Evolutionary conservation across 1,140 invertebrate species (phyloP).

Genomic region (Drosophila auraria): DNA sequence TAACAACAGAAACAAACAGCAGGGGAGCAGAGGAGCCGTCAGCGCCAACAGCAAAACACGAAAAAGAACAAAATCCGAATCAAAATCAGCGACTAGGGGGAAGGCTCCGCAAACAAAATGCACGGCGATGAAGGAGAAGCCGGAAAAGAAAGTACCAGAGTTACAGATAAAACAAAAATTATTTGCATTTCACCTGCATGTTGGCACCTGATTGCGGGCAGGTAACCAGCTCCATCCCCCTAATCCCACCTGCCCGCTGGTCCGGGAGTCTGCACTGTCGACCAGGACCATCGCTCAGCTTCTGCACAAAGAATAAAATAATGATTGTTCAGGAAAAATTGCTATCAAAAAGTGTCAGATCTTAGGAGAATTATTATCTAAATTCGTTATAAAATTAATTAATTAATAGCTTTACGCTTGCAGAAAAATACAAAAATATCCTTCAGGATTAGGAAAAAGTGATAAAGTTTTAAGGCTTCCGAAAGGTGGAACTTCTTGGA

Average conservation of each 20-base stretch:
- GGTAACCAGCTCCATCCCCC: constrained; percentile 6
- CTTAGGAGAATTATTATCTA: no score
- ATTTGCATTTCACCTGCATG: constrained; percentile 82
- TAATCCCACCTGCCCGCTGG: not conserved
- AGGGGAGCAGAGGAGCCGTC: constrained; percentile 15
- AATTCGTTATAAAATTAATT: no score
- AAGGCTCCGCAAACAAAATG: constrained; percentile 26
- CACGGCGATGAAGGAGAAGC: not conserved
- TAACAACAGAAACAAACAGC: constrained; percentile 44
- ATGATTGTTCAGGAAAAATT: not conserved
- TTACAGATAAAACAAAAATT: constrained; percentile 77
- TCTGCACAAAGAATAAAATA: not conserved
- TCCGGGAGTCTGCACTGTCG: not conserved
- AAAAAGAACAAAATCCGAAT: constrained; percentile 16
- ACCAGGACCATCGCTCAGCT: not conserved
- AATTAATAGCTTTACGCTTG: no score
- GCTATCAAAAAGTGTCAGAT: no score
- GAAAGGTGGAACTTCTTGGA: no score
- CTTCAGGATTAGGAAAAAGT: no score
- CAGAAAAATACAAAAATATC: no score
- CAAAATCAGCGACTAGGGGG: constrained; percentile 29
- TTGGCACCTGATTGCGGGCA: constrained; percentile 78
- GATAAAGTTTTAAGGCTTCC: not conserved
- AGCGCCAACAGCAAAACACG: constrained; percentile 3
- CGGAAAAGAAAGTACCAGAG: constrained; percentile 52